These are phyloP conservation scores for Poecilia gillii DNA, from an alignment of 2,797 vertebrate species.

Conservation along the genomic window DNA sequence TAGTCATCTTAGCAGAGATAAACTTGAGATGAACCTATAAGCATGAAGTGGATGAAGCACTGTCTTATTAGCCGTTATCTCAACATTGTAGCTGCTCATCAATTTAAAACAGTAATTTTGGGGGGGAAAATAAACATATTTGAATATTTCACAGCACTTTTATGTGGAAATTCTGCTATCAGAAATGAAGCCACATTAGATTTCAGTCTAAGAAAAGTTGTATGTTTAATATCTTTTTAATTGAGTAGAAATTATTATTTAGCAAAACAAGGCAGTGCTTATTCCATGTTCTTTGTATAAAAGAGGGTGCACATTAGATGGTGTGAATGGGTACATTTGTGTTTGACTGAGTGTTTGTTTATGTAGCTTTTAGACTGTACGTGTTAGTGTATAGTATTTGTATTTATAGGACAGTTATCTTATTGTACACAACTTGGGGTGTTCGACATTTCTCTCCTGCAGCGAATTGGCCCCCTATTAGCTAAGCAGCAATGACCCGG, in stretches of 20 bases:
- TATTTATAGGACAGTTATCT: constrained; percentile 95
- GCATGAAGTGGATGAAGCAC: constrained; percentile 79
- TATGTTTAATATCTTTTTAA: constrained; percentile 13
- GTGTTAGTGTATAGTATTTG: constrained; percentile 79
- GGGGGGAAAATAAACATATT: not conserved
- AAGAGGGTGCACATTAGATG: constrained; percentile 60
- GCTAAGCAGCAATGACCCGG: constrained; percentile 99
- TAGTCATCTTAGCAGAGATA: constrained; percentile 62
- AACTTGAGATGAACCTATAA: constrained; percentile 61
- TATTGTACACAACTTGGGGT: constrained; percentile 99
- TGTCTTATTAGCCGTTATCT: constrained; percentile 34
- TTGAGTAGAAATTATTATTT: constrained; percentile 16
- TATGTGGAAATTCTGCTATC: not conserved
- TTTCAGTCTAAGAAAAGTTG: not conserved
- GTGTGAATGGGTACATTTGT: constrained; percentile 74
- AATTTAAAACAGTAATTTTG: not conserved
- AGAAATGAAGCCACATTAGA: not conserved
- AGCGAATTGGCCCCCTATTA: constrained; percentile 99
- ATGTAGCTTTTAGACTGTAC: constrained; percentile 74
- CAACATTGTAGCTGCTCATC: constrained; percentile 2
- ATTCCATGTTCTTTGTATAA: constrained; percentile 72
- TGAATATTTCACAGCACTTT: not conserved
- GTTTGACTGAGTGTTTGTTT: constrained; percentile 71
- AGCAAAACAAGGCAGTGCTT: constrained; percentile 66
- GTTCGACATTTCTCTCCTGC: constrained; percentile 99